Base-by-base conservation (phyloP, 2,888 invertebrate genomes). In the Latheticus oryzae region DNA sequence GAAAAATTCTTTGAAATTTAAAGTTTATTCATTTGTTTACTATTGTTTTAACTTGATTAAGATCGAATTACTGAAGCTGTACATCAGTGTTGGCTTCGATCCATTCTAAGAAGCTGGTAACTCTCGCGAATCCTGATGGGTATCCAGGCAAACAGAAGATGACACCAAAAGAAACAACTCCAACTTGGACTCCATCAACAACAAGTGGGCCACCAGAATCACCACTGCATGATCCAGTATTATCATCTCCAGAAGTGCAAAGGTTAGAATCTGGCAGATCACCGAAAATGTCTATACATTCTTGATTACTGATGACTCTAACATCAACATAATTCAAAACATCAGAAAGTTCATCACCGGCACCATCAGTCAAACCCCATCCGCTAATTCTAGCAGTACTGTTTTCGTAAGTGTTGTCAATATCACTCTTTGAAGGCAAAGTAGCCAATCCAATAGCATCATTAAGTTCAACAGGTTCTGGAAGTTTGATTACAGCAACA, bases 391-490 rank as follows among this genome's bases (percentile, higher is more conserved):
- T 61, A 0, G 43, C 63, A 12, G 9, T 43, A n/a, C 16, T 9
- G 8, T 58, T 62, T 45, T 12, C 45, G 9, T 28, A 55, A 15
- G 28, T 28, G 8, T 37, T 37, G 5, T 12, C 5, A 11, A 11
- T 50, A 13, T 37, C 52, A 15, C 43, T 40, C 2, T 63, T 63
- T 5, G 58, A 50, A 65, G 70, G 71, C 19, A 73, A 64, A 51
- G 73, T 73, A 24, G 73, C 69, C 0, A 73, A 72, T 17, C 69
- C 60, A 1, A 75, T 70, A 51, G 67, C 66, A 42, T 70, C 63
- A 11, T 68, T 69, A 19, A 71, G 61, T 5, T 58, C 51, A 1
- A 69, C 66, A 1, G 56, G 17, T 8, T 59, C 42, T 1, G 60
- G 61, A 32, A 76, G 48, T 13, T 68, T 60, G 15, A 77, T 52